Conservation (phyloP, 2,113 vertebrate genomes). For the Raphicerus campestris region DNA sequence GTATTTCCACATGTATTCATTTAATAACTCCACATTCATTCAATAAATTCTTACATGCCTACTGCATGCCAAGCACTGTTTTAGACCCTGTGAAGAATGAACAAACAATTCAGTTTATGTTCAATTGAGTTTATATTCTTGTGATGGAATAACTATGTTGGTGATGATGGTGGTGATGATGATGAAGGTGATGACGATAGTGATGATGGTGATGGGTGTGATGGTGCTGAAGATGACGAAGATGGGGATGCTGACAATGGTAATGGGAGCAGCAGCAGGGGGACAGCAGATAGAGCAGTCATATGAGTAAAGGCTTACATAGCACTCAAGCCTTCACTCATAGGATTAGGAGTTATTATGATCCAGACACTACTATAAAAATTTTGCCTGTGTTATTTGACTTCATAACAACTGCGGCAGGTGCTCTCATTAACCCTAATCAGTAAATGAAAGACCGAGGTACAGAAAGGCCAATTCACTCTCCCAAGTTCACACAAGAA, state of each 20-base stretch:
- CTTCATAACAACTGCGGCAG: not conserved
- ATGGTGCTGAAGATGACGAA: rapidly evolving
- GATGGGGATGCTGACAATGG: not conserved
- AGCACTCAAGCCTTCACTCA: not conserved
- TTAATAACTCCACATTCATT: rapidly evolving
- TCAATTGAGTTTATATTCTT: too few species aligned
- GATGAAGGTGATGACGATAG: rapidly evolving
- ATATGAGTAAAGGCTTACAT: rapidly evolving
- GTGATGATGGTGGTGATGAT: not conserved
- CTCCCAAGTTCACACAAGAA: not conserved
- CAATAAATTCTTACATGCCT: rapidly evolving
- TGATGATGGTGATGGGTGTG: rapidly evolving
- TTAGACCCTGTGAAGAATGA: too few species aligned
- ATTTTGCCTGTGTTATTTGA: too few species aligned
- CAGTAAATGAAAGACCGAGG: not conserved
- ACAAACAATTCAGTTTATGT: not conserved
- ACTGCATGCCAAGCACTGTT: not conserved
- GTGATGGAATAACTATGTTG: not conserved
- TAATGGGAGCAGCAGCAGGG: too few species aligned
- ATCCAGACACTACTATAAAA: not conserved
- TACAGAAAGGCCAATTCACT: not conserved
- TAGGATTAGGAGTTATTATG: not conserved
- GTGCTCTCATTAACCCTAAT: not conserved
- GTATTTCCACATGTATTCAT: not conserved
- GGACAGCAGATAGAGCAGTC: not conserved